Base-by-base conservation (phyloP, 1,140 invertebrate species). In the Nasonia longicornis region DNA sequence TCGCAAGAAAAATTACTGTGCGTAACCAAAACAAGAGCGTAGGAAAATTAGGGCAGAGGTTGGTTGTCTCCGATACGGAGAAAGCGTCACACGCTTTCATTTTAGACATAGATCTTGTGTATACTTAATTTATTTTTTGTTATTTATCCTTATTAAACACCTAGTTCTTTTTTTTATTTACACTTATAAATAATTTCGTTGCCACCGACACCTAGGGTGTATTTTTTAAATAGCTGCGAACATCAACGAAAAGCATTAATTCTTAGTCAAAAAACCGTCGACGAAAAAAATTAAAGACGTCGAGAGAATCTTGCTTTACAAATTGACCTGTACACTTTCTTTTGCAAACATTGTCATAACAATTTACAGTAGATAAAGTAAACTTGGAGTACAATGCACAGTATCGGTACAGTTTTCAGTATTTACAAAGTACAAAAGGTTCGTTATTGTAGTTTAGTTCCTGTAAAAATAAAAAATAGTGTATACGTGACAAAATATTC, bases 151-250 rank as follows among this genome's bases (percentile, higher is more conserved):
- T 72, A 78, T 67, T 79, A 81, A 81, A 83, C 72, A 79, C 52
- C 74, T 81, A 83, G 45, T 12, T 26, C 22, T n/a, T 35, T 81
- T 26, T 26, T 78, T 69, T 79, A 81, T 84, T 38, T 82, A 84
- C 80, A 84, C 80, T 76, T 84, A 84, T 79, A 72, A 82, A 82
- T 82, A 84, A 84, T 73, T 84, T 84, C 83, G 83, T 84, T 84
- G 83, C 83, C 80, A 82, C 80, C 81, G 69, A 84, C 81, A 84
- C 83, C 80, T 82, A 77, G 45, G 77, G 77, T 84, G 80, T 80
- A 69, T 79, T n/a, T 78, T 77, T 75, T 42, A 69, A 42, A 69
- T 79, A 81, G 70, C 80, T 83, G 82, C 67, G 38, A 75, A 82
- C 74, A 69, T 80, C 73, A 83, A 78, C 58, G 31, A 82, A 82